Conservation (phyloP, 1,140 invertebrate genomes). For the Leptoteleia sp. region DNA sequence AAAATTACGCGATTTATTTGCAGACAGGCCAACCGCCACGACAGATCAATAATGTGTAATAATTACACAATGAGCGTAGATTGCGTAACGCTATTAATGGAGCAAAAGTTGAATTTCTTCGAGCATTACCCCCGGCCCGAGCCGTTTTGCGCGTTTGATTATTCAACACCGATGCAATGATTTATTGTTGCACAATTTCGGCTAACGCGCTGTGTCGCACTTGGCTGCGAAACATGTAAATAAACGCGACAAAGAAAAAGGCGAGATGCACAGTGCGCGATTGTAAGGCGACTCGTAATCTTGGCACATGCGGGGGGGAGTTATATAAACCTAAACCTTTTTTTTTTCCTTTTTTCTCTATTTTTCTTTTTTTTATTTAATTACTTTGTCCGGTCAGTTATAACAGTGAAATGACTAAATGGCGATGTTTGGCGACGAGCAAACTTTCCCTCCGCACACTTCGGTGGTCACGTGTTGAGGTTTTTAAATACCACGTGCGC, state of each 20-base stretch:
- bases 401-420: constrained; percentile 9
- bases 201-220: constrained; percentile 33
- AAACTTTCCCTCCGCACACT: constrained; percentile 19
- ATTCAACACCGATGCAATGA: constrained; percentile 32
- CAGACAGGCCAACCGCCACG: too few species aligned
- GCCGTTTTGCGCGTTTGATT: constrained; percentile 7
- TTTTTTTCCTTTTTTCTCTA: constrained; percentile 20
- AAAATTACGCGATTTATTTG: too few species aligned
- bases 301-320: constrained; percentile 19
- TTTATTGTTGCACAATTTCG: constrained; percentile 51
- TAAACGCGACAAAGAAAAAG: constrained; percentile 26
- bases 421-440: neutral
- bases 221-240: constrained; percentile 40
- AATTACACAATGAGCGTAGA: constrained; percentile 19
- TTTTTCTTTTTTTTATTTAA: constrained; percentile 23
- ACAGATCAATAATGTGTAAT: neutral
- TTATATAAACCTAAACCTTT: constrained; percentile 30
- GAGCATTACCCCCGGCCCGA: too few species aligned
- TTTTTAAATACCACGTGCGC: constrained; percentile 10
- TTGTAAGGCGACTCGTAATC: constrained; percentile 38
- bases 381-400: constrained; percentile 38
- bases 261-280: constrained; percentile 2
- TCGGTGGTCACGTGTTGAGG: constrained; percentile 8
- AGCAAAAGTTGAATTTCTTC: neutral
- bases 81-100: constrained; percentile 21